These are phyloP conservation scores for Dryococelus australis DNA, from an alignment of 2,888 invertebrate genomes.

Conservation along the genomic window DNA sequence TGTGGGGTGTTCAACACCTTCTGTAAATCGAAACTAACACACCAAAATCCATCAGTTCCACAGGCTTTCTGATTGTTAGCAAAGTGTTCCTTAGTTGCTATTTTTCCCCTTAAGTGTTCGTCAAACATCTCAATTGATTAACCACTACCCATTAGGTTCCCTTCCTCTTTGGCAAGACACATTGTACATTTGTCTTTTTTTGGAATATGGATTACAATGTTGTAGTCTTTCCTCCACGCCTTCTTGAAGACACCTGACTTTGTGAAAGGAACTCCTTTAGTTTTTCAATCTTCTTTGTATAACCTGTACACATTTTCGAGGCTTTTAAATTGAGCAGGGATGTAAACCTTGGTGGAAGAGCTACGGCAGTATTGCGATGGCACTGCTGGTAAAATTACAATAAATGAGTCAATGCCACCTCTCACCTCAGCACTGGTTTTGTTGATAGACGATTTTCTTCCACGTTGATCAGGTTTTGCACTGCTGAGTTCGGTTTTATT, in stretches of 20 bases:
- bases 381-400: background rate
- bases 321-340: background rate
- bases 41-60: conserved; percentile 4
- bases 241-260: no score
- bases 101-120: background rate
- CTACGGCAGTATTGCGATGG: conserved; percentile 21
- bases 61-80: background rate
- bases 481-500: background rate
- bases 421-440: background rate
- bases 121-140: background rate
- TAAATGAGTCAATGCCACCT: background rate
- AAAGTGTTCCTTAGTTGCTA: background rate
- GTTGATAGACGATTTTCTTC: background rate
- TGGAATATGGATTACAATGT: conserved; percentile 6
- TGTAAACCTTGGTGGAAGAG: conserved; percentile 3
- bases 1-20: conserved; percentile 50
- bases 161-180: background rate
- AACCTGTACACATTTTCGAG: no score
- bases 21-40: conserved; percentile 48
- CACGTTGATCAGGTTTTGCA: conserved; percentile 9
- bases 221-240: background rate
- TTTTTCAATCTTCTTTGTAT: no score
- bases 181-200: background rate
- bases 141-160: background rate
- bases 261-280: no score